phyloP scores from a whole-genome alignment of 1,140 invertebrate genomes.

The Neuroterus valhalla region DNA sequence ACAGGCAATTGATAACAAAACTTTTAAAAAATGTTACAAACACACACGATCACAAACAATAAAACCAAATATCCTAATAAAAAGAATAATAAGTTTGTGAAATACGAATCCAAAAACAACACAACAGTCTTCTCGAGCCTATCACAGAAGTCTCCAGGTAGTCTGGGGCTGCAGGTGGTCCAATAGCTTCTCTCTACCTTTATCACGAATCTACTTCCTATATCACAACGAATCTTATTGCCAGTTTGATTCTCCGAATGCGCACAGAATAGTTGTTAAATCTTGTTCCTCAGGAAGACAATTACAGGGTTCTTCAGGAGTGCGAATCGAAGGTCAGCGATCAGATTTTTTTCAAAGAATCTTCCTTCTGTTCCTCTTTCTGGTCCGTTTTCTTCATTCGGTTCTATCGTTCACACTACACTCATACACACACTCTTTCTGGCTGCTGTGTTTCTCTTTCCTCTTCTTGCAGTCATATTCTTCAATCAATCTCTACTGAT shows the following conservation, averaged over 20 bases:
- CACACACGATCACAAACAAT: slow-evolving; percentile 26
- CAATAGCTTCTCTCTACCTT: not conserved
- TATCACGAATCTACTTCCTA: not conserved
- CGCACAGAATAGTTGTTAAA: slow-evolving; percentile 2
- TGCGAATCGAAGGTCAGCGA: slow-evolving; percentile 20
- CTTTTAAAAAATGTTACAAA: slow-evolving; percentile 1
- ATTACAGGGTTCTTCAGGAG: not conserved
- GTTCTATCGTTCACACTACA: slow-evolving; percentile 10
- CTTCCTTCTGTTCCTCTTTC: slow-evolving; percentile 23
- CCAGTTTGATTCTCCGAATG: slow-evolving; percentile 9
- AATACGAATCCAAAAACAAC: slow-evolving; percentile 5
- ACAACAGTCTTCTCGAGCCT: slow-evolving; percentile 22
- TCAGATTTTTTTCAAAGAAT: not conserved
- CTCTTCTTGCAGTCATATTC: not conserved
- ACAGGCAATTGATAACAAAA: not conserved
- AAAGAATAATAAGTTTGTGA: not conserved
- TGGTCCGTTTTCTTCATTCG: slow-evolving; percentile 19
- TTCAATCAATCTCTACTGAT: not conserved
- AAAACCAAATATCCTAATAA: not conserved
- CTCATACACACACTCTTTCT: slow-evolving; percentile 35
- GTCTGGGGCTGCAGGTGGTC: not conserved
- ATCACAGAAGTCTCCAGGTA: slow-evolving; percentile 22
- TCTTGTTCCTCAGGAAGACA: slow-evolving; percentile 10
- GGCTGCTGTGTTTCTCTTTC: slow-evolving; percentile 12
- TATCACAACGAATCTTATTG: slow-evolving; percentile 27